A percentile compares a stretch with the other conserved stretches of the same genome.
These are phyloP conservation scores for Nycticorax nycticorax DNA, from an alignment of 2,113 vertebrate genomes.

Conservation along the genomic window DNA sequence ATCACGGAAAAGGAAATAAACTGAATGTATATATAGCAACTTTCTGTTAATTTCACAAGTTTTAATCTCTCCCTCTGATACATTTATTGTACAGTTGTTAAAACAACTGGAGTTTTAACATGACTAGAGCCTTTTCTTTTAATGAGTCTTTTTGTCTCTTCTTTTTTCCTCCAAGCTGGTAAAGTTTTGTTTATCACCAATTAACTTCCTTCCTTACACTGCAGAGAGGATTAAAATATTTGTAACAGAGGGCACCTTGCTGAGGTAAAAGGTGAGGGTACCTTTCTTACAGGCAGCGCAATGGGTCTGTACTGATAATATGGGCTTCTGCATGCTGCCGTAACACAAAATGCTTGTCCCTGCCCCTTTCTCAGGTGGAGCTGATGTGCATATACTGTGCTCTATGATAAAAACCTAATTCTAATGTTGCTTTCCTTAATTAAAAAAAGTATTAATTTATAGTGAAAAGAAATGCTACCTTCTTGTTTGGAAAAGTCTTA, in stretches of 20 bases:
- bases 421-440: background rate
- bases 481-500: background rate
- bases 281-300: background rate
- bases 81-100: background rate
- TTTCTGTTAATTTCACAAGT: background rate
- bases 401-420: background rate
- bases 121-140: background rate
- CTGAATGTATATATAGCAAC: background rate
- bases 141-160: background rate
- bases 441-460: background rate
- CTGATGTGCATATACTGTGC: background rate
- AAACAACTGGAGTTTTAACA: background rate
- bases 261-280: background rate
- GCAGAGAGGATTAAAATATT: background rate
- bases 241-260: background rate
- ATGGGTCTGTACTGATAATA: fast-evolving
- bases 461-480: background rate
- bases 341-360: background rate
- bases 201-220: background rate
- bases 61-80: background rate
- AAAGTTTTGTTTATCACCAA: background rate
- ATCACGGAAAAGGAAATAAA: background rate
- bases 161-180: background rate
- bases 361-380: background rate
- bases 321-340: background rate